Evolutionary conservation across 1,140 invertebrate genomes (phyloP).

Genomic region (Sitophilus oryzae): DNA sequence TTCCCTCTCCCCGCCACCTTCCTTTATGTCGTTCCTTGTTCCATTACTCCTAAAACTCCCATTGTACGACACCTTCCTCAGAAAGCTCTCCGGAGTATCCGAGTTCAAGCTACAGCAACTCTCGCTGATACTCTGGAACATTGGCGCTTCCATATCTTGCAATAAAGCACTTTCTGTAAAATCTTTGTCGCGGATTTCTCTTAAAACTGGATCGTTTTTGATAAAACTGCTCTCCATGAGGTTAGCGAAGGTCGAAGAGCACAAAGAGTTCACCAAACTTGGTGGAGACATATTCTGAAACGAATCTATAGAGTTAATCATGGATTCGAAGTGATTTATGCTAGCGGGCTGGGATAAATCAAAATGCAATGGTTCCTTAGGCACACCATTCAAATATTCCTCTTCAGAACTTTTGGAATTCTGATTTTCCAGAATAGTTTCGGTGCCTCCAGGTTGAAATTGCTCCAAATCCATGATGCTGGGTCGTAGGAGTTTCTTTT

Average conservation of each 20-base stretch:
- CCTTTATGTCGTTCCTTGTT: too few species aligned
- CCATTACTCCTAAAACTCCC: slow-evolving; percentile 21
- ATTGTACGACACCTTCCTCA: slow-evolving; percentile 30
- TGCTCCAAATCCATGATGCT: slow-evolving; percentile 44
- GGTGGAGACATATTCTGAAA: slow-evolving; percentile 44
- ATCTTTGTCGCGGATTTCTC: slow-evolving; percentile 41
- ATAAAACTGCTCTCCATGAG: slow-evolving; percentile 43
- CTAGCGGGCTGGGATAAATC: slow-evolving; percentile 37
- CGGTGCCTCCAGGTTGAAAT: slow-evolving; percentile 29
- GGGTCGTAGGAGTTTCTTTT: slow-evolving; percentile 42
- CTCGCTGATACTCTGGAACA: slow-evolving; percentile 39
- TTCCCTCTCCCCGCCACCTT: too few species aligned
- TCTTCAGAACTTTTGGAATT: slow-evolving; percentile 4
- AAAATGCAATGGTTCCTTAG: slow-evolving; percentile 35
- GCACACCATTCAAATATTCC: slow-evolving; percentile 4
- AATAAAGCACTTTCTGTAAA: slow-evolving; percentile 34
- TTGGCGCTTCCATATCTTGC: slow-evolving; percentile 36
- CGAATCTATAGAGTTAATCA: slow-evolving; percentile 29
- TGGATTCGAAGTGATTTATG: slow-evolving; percentile 38
- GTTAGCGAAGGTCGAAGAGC: slow-evolving; percentile 42
- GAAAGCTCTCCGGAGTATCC: slow-evolving; percentile 37
- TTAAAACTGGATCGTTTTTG: slow-evolving; percentile 41
- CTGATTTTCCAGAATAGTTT: slow-evolving; percentile 6
- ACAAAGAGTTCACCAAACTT: slow-evolving; percentile 42
- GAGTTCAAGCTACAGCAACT: slow-evolving; percentile 40